Evolutionary conservation across 2,797 vertebrate genomes (phyloP).

Genomic region (Simalia tracyae): DNA sequence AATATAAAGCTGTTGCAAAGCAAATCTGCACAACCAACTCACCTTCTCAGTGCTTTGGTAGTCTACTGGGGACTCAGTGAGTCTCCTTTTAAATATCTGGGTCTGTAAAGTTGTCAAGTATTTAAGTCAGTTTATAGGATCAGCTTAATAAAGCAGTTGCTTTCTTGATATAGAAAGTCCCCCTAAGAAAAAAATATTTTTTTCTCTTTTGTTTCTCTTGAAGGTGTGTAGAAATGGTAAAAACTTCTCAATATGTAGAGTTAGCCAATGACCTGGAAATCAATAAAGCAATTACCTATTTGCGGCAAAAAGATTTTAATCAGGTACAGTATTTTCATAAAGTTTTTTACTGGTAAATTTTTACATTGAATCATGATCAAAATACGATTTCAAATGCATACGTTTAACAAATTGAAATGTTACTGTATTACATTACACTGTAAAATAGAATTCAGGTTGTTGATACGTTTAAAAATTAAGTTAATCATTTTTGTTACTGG

Average conservation of each 20-base stretch:
- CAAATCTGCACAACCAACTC: background rate
- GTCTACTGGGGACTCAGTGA: background rate
- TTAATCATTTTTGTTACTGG: background rate
- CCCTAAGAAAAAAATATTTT: background rate
- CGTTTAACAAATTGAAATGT: background rate
- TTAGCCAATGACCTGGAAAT: constrained; percentile 96
- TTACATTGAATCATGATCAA: background rate
- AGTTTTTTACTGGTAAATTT: background rate
- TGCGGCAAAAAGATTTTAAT: constrained; percentile 92
- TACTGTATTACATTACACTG: background rate
- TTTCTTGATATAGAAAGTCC: constrained; percentile 14
- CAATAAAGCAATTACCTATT: constrained; percentile 95
- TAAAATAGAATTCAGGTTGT: background rate
- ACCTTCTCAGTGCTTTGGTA: background rate
- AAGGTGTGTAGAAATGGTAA: constrained; percentile 97
- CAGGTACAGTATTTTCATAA: constrained; percentile 80
- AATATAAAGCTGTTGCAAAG: background rate
- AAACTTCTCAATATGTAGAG: constrained; percentile 91
- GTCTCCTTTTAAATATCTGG: background rate
- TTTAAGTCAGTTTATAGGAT: background rate
- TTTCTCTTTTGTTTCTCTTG: constrained; percentile 24
- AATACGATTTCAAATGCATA: background rate
- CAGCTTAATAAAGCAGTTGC: background rate
- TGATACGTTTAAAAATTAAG: background rate
- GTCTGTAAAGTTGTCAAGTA: background rate